These are phyloP conservation scores for Nicator chloris DNA, from an alignment of 2,113 vertebrate genomes.

Conservation along the genomic window DNA sequence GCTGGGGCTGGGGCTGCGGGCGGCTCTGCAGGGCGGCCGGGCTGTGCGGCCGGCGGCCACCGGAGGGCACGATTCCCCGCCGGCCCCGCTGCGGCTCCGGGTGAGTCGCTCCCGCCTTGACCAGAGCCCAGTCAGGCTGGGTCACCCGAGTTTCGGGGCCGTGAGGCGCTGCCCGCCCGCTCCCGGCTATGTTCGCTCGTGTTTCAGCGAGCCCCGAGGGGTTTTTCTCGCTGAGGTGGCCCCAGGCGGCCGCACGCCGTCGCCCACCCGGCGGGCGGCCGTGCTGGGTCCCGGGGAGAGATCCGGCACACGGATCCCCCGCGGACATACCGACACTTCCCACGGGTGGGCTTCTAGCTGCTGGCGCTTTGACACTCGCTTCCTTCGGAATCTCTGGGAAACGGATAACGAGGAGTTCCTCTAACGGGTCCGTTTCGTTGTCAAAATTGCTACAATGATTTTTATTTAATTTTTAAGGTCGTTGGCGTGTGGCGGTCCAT, in stretches of 20 bases:
- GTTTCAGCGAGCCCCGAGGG: neutral
- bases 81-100: neutral
- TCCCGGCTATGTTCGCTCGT: neutral
- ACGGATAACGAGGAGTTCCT: neutral
- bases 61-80: conserved; percentile 81
- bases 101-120: neutral
- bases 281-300: neutral
- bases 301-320: neutral
- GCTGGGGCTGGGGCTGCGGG: neutral
- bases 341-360: neutral
- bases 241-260: neutral
- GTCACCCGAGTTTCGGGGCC: too few species aligned
- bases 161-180: neutral
- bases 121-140: neutral
- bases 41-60: conserved; percentile 73
- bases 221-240: fast-evolving
- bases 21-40: neutral
- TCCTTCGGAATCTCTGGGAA: neutral
- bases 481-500: neutral
- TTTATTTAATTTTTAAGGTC: neutral
- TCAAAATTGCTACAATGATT: neutral
- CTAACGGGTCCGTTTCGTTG: too few species aligned
- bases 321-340: neutral
- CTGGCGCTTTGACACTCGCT: neutral
- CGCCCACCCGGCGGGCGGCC: neutral